Conservation (phyloP, 2,888 invertebrate genomes). For the Hyles lineata region DNA sequence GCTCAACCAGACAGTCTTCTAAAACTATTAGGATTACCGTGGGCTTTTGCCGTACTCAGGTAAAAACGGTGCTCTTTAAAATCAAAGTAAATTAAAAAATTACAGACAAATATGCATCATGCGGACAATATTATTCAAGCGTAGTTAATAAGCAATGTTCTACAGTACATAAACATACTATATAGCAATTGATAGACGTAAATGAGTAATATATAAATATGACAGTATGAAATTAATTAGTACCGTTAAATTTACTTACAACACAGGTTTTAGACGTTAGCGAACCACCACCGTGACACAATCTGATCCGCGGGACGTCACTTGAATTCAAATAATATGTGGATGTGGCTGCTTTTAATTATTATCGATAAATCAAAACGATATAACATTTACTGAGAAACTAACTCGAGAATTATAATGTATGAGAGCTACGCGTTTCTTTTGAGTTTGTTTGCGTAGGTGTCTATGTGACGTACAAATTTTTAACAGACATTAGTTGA, state of each 20-base stretch:
- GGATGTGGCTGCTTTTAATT: constrained; percentile 55
- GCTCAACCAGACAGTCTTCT: too few relatives aligned
- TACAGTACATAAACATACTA: constrained; percentile 36
- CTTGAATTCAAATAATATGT: constrained; percentile 51
- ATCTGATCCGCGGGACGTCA: constrained; percentile 59
- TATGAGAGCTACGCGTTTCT: too few relatives aligned
- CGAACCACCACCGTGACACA: constrained; percentile 74
- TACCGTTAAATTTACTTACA: constrained; percentile 81
- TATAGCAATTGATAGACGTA: constrained; percentile 35
- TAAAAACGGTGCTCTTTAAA: neutral
- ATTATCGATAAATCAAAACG: too few relatives aligned
- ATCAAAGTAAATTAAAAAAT: constrained; percentile 1
- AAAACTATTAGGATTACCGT: too few relatives aligned
- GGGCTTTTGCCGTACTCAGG: too few relatives aligned
- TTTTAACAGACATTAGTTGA: too few relatives aligned
- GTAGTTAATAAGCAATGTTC: constrained; percentile 47
- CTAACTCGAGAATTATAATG: too few relatives aligned
- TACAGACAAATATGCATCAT: neutral
- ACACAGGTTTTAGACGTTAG: constrained; percentile 72
- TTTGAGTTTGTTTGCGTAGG: too few relatives aligned
- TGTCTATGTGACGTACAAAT: too few relatives aligned
- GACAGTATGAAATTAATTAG: constrained; percentile 62
- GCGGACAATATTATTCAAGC: constrained; percentile 7
- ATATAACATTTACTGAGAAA: too few relatives aligned
- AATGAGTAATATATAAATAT: constrained; percentile 37